Evolutionary conservation across 1,140 invertebrate genomes (phyloP).

Genomic region (Orussus abietinus): DNA sequence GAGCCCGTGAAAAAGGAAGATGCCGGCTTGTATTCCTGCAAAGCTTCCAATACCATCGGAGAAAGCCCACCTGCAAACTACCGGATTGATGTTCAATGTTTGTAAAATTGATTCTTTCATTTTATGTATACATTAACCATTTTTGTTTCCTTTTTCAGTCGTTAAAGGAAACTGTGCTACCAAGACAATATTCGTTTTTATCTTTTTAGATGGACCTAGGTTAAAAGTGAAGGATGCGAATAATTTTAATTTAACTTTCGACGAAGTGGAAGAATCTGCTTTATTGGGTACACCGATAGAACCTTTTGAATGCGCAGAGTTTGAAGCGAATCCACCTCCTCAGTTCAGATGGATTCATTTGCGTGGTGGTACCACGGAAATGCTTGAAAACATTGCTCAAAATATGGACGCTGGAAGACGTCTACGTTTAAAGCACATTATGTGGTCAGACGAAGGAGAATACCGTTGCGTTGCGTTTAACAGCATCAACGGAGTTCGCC

Average conservation of each 20-base stretch:
- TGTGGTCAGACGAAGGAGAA: slow-evolving; percentile 49
- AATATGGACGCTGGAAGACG: slow-evolving; percentile 29
- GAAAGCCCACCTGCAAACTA: slow-evolving; percentile 73
- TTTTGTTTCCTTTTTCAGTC: slow-evolving; percentile 3
- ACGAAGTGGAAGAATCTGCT: slow-evolving; percentile 34
- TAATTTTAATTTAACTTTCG: slow-evolving; percentile 63
- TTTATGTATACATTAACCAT: too few relatives aligned
- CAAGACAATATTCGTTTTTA: not conserved
- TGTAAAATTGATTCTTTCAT: too few relatives aligned
- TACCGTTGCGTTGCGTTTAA: slow-evolving; percentile 48
- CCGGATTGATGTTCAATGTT: slow-evolving; percentile 84
- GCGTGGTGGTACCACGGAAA: slow-evolving; percentile 38
- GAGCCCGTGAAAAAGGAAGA: slow-evolving; percentile 64
- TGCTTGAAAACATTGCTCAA: slow-evolving; percentile 35
- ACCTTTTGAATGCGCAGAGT: slow-evolving; percentile 72
- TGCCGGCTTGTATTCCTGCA: slow-evolving; percentile 75
- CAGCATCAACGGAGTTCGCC: slow-evolving; percentile 43
- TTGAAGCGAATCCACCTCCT: slow-evolving; percentile 77
- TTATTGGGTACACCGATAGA: slow-evolving; percentile 61
- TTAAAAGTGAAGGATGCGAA: slow-evolving; percentile 67
- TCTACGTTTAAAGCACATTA: slow-evolving; percentile 39
- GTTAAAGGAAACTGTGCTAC: too few relatives aligned
- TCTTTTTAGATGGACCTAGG: slow-evolving; percentile 67
- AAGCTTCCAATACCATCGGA: slow-evolving; percentile 76
- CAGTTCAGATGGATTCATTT: slow-evolving; percentile 58